phyloP scores from a whole-genome alignment of 1,140 invertebrate species.

The Drosophila neocordata region DNA sequence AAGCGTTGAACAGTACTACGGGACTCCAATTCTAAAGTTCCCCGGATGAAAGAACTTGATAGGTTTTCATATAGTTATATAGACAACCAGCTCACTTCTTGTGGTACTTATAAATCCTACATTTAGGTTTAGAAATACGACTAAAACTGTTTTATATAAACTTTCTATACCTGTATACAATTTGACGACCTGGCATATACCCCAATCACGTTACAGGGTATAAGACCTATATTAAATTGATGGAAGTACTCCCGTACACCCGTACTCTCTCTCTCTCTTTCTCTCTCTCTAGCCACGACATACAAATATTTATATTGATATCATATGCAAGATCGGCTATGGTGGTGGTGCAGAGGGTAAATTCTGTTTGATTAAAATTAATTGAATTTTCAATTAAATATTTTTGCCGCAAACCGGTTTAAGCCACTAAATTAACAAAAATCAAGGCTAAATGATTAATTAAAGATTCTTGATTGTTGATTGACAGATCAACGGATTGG shows the following conservation, averaged over 20 bases:
- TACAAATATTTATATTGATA: not conserved
- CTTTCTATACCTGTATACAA: too few relatives aligned
- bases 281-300: not conserved
- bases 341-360: slow-evolving; percentile 17
- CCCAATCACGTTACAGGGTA: not conserved
- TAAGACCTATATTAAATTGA: not conserved
- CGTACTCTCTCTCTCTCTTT: not conserved
- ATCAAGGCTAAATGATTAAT: slow-evolving; percentile 26
- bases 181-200: too few relatives aligned
- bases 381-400: slow-evolving; percentile 60
- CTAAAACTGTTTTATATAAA: too few relatives aligned
- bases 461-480: slow-evolving; percentile 41
- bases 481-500: not conserved
- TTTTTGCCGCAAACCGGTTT: slow-evolving; percentile 40
- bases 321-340: not conserved
- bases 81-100: too few relatives aligned
- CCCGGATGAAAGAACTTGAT: too few relatives aligned
- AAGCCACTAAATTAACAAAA: slow-evolving; percentile 23
- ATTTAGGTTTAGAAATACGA: too few relatives aligned
- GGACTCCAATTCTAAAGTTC: too few relatives aligned
- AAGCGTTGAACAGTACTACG: too few relatives aligned
- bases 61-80: too few relatives aligned
- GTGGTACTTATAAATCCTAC: too few relatives aligned
- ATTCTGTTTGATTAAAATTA: slow-evolving; percentile 63
- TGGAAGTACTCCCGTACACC: not conserved